Base-by-base conservation (phyloP, 2,797 vertebrate species). In the Phoxinus dragarum region DNA sequence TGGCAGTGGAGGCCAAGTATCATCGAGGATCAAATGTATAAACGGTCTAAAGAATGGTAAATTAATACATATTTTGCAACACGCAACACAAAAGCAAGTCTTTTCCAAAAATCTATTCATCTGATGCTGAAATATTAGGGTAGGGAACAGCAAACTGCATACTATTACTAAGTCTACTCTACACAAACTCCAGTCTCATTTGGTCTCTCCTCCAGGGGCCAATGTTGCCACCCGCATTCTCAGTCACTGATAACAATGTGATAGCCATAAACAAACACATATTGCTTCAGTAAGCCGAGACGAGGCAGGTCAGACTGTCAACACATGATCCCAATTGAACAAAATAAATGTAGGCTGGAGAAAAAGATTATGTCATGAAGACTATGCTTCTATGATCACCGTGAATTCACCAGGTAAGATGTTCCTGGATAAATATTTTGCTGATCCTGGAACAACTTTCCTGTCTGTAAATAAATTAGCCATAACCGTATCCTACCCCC, bases 191-290 rank as follows among this genome's bases (percentile, higher is more conserved):
- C 47, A 42, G 67, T n/a, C 34, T 27, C 42, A 7, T 47, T 5
- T 4, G 40, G 27, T n/a, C 7, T 61, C 5, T 64, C 9, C 44
- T 67, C 42, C 73, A 54, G 82, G 44, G 82, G n/a, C 36, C 23
- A 69, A 56, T 68, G 69, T 21, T 34, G 7, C 40, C 17, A 47
- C 6, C 6, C 2, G 17, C 19, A 42, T 56, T 69, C 36, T 54
- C 56, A 59, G 56, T 59, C 19, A 69, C 6, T 75, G 71, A 68
- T 52, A 67, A 66, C 44, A 40, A 66, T 27, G 72, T 67, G 34
- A 76, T 67, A 52, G 16, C 23, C 42, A n/a, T 66, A 40, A 84
- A 54, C 73, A 68, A 76, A 77, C 47, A 84, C 34, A 52, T 67
- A n/a, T 54, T 76, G 44, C 34, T 68, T 67, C 72, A 49, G 69